Evolutionary conservation across 2,888 invertebrate genomes (phyloP), one percentile per base, ranked within the genome.

Genomic region (Steromphala cineraria): DNA sequence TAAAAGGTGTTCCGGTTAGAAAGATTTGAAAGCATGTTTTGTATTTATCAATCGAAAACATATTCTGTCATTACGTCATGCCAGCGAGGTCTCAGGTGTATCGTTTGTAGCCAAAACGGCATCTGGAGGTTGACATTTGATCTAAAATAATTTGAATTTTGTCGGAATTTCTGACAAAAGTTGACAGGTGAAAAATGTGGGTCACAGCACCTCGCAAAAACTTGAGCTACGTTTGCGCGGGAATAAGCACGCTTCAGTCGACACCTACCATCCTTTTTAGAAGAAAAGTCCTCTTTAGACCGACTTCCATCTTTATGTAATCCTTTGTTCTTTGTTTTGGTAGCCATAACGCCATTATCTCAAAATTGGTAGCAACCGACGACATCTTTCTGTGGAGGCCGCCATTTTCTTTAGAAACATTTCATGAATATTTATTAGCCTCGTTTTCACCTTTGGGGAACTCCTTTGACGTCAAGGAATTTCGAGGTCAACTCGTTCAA

Each of bases 361-460:
- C 28, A 31, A 55, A 79, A 74, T 79, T 74, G 15, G 74, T 53
- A 74, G 53, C 67, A 55, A 53, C 53, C 53, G 55, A 79, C 67
- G 74, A 79, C 74, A 55, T 74, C 55, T 79, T 75, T 82, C 85
- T 87, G 85, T 85, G 85, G 89, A 85, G 85, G 89, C 89, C 89
- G 89, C 89, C 89, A 89, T 89, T 88, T 89, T 88, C 82, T 75
- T 81, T 82, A 79, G 84, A 87, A 87, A 89, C 89, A 87, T 55
- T 31, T 88, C 87, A 89, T 82, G 81, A 82, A 88, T 88, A 85
- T 85, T 84, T 84, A 87, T 84, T 71, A 79, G 83, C 84, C 86
- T 87, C 86, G 84, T 75, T 84, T 82, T 83, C 62, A 24, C n/a
- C 74, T 28, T 28, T 17, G 79, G 79, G 79, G 79, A 79, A 79